A percentile compares a stretch with the other conserved stretches of the same genome.
Conservation (phyloP, 1,140 invertebrate species). For the Eupeodes corollae region DNA sequence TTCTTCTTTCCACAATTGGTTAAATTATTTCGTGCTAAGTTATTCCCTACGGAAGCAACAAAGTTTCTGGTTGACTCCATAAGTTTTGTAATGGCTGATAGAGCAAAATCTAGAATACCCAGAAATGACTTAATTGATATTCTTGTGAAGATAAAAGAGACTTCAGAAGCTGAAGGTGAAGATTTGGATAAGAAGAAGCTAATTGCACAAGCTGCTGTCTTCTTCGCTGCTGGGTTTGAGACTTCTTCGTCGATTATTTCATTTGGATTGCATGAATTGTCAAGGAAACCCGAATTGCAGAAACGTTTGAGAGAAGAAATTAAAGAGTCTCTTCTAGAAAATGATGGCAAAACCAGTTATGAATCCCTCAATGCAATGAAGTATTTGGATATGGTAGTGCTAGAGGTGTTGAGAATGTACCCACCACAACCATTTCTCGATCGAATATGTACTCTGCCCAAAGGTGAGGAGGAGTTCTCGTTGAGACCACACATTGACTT, state of each 20-base stretch:
- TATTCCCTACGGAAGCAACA: slow-evolving; percentile 17
- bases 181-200: slow-evolving; percentile 46
- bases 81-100: slow-evolving; percentile 2
- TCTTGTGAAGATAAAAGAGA: slow-evolving; percentile 38
- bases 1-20: slow-evolving; percentile 37
- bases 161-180: slow-evolving; percentile 11
- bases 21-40: slow-evolving; percentile 15
- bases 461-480: slow-evolving; percentile 10
- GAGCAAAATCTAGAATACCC: slow-evolving; percentile 1
- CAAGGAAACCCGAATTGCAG: slow-evolving; percentile 43
- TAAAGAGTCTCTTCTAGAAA: slow-evolving; percentile 16
- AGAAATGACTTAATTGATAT: slow-evolving; percentile 40
- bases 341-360: slow-evolving; percentile 25
- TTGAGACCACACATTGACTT: slow-evolving; percentile 16
- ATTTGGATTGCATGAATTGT: slow-evolving; percentile 45
- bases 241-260: slow-evolving; percentile 46
- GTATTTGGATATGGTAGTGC: slow-evolving; percentile 40
- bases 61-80: slow-evolving; percentile 29
- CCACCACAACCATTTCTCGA: slow-evolving; percentile 46
- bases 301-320: slow-evolving; percentile 45
- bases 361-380: slow-evolving; percentile 33
- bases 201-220: slow-evolving; percentile 45
- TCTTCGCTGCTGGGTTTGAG: slow-evolving; percentile 54
- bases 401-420: slow-evolving; percentile 47
- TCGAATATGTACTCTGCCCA: slow-evolving; percentile 29